These are phyloP conservation scores for Lichenostomus cassidix DNA, from an alignment of 2,113 vertebrate genomes.

Conservation along the genomic window DNA sequence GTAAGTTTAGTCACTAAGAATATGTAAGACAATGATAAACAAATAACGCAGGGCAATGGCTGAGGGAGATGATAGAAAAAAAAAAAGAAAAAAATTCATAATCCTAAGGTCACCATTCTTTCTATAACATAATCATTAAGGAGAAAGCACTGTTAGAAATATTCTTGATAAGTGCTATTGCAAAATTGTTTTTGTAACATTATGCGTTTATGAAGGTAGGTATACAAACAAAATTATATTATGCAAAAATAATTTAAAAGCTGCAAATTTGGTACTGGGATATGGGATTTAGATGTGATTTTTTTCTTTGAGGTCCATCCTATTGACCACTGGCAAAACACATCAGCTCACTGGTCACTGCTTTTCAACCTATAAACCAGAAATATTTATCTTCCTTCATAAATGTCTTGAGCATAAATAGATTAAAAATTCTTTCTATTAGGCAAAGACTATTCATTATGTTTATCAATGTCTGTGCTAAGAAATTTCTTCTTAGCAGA, in stretches of 20 bases:
- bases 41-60: neutral
- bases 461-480: neutral
- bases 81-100: fast-evolving
- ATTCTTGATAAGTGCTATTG: neutral
- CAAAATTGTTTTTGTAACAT: neutral
- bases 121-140: neutral
- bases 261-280: neutral
- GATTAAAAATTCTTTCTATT: neutral
- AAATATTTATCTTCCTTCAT: neutral
- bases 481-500: neutral
- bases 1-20: neutral
- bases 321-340: neutral
- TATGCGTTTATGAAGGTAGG: neutral
- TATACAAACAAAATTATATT: neutral
- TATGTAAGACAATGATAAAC: neutral
- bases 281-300: neutral
- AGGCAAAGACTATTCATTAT: neutral
- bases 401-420: neutral
- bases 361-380: neutral
- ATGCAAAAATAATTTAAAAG: neutral
- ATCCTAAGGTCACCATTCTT: neutral
- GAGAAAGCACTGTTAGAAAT: neutral
- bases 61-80: neutral
- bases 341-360: neutral
- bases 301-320: neutral